Percentiles rank a stretch among this genome's conserved stretches.
phyloP scores from a whole-genome alignment of 2,797 vertebrate species.

The Fistularia tabacaria region DNA sequence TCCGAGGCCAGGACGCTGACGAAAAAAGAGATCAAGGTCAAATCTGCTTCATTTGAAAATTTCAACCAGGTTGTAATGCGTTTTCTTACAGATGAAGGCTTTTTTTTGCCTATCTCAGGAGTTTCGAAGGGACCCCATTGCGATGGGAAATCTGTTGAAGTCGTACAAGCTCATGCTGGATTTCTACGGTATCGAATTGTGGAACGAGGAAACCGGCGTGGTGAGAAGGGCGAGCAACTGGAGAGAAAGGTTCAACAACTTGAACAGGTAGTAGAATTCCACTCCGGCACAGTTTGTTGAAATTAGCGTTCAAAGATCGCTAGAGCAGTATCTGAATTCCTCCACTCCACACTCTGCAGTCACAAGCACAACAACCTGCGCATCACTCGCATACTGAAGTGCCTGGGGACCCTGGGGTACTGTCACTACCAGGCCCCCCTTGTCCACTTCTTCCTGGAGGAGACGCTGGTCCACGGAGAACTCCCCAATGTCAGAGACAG shows the following conservation, averaged over 20 bases:
- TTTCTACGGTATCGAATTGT: slow-evolving; percentile 87
- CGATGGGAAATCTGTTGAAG: slow-evolving; percentile 68
- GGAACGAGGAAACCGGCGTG: slow-evolving; percentile 62
- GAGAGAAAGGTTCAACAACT: slow-evolving; percentile 76
- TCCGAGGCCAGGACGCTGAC: slow-evolving; percentile 75
- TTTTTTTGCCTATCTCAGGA: slow-evolving; percentile 53
- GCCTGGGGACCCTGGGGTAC: slow-evolving; percentile 85
- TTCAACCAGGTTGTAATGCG: not conserved
- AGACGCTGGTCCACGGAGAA: slow-evolving; percentile 70
- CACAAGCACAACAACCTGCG: slow-evolving; percentile 87
- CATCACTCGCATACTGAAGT: slow-evolving; percentile 94
- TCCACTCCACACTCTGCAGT: slow-evolving; percentile 54
- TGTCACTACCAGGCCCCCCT: slow-evolving; percentile 81
- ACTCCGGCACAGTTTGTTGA: not conserved
- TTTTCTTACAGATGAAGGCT: not conserved
- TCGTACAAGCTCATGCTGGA: slow-evolving; percentile 90
- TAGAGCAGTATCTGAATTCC: not conserved
- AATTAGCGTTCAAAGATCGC: not conserved
- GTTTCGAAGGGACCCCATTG: slow-evolving; percentile 60
- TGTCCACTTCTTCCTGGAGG: slow-evolving; percentile 85
- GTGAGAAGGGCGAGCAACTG: slow-evolving; percentile 76
- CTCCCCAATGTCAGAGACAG: slow-evolving; percentile 80
- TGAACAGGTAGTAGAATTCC: slow-evolving; percentile 73
- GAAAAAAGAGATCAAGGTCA: slow-evolving; percentile 79
- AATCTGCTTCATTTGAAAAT: too few relatives aligned